These are phyloP conservation scores for Mythimna lalbum DNA, from an alignment of 2,888 invertebrate genomes.

Conservation along the genomic window DNA sequence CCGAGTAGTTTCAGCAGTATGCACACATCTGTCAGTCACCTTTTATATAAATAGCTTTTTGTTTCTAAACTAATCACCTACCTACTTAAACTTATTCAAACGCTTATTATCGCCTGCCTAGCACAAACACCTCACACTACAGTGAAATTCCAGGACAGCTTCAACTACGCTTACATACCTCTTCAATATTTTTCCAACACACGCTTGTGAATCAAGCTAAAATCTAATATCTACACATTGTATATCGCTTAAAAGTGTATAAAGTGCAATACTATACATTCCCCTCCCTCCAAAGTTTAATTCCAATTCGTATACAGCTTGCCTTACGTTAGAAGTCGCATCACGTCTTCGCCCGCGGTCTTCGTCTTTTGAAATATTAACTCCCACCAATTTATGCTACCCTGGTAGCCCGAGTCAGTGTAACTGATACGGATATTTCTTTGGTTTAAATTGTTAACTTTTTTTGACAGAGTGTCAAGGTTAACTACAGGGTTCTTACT, in stretches of 20 bases:
- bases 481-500: background rate
- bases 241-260: slow-evolving; percentile 46
- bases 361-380: slow-evolving; percentile 68
- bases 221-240: slow-evolving; percentile 5
- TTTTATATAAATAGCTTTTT: background rate
- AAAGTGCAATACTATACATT: slow-evolving; percentile 41
- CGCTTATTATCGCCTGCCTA: too few relatives aligned
- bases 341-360: slow-evolving; percentile 63
- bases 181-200: slow-evolving; percentile 12
- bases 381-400: slow-evolving; percentile 60
- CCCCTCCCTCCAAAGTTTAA: slow-evolving; percentile 42
- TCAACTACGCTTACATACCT: too few relatives aligned
- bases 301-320: slow-evolving; percentile 55
- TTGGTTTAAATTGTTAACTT: slow-evolving; percentile 47
- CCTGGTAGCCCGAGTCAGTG: slow-evolving; percentile 48
- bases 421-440: slow-evolving; percentile 60
- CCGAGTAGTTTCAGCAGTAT: too few relatives aligned
- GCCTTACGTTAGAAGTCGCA: slow-evolving; percentile 51
- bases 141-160: too few relatives aligned
- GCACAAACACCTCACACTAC: too few relatives aligned
- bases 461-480: slow-evolving; percentile 40
- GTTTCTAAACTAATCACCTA: background rate
- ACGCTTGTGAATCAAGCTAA: slow-evolving; percentile 7
- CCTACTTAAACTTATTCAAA: too few relatives aligned
- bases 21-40: too few relatives aligned